Evolutionary conservation across 2,113 vertebrate species (phyloP).

Genomic region (Psittacara wagleri): DNA sequence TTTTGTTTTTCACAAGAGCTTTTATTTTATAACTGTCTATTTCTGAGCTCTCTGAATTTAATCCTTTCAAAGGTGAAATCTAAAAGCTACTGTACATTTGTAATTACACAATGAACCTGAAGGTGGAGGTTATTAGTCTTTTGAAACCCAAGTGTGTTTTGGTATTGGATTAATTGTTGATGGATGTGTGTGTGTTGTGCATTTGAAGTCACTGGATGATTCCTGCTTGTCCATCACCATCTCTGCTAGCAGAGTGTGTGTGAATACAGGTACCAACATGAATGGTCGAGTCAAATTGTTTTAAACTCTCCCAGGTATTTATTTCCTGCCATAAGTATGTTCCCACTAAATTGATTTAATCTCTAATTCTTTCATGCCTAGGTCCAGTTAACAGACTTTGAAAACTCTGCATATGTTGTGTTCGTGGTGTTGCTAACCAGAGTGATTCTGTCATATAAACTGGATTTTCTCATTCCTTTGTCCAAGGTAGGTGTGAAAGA

Average conservation of each 20-base stretch:
- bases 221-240: background rate
- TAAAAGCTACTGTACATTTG: background rate
- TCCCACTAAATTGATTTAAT: background rate
- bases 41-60: background rate
- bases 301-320: background rate
- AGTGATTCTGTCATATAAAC: slow-evolving; percentile 96
- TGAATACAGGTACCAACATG: background rate
- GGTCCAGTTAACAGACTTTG: slow-evolving; percentile 98
- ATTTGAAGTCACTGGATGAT: background rate
- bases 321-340: background rate
- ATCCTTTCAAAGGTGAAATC: background rate
- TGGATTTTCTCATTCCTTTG: slow-evolving; percentile 96
- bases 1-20: background rate
- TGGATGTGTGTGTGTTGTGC: fast-evolving
- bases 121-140: background rate
- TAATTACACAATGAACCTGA: background rate
- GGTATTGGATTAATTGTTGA: background rate
- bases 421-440: slow-evolving; percentile 96
- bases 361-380: slow-evolving; percentile 44
- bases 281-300: fast-evolving
- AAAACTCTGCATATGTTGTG: slow-evolving; percentile 96
- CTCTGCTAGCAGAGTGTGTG: background rate
- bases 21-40: background rate
- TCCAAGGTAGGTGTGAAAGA: slow-evolving; percentile 85
- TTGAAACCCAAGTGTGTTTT: background rate